Evolutionary conservation across 2,797 vertebrate species (phyloP).

Genomic region (Tinamus major): DNA sequence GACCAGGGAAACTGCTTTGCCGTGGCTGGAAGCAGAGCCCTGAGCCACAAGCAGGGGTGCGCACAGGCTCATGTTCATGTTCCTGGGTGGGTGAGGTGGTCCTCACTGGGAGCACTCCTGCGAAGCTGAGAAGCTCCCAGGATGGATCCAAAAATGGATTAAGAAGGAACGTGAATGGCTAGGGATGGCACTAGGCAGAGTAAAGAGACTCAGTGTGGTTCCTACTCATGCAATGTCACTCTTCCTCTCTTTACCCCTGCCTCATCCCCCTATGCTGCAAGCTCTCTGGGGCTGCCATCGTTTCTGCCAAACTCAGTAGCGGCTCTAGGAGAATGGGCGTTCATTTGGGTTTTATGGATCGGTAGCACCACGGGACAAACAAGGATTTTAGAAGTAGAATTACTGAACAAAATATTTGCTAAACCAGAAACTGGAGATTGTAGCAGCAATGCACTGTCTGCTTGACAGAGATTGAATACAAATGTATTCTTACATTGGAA

Average conservation of each 20-base stretch:
- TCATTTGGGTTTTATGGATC: background rate
- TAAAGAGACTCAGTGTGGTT: background rate
- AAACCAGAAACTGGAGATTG: background rate
- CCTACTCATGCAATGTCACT: background rate
- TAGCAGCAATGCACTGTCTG: background rate
- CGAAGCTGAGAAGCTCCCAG: background rate
- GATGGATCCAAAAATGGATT: background rate
- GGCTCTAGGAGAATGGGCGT: background rate
- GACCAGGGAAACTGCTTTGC: background rate
- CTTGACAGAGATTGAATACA: background rate
- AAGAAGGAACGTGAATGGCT: background rate
- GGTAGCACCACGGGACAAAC: background rate
- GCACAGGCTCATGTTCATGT: background rate
- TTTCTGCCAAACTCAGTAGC: background rate
- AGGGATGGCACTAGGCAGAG: background rate
- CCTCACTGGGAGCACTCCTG: background rate
- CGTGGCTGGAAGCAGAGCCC: background rate
- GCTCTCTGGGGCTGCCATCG: background rate
- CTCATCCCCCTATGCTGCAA: background rate
- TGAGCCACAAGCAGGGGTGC: background rate
- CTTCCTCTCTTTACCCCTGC: background rate
- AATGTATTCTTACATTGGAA: constrained; percentile 2
- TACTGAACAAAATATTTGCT: background rate
- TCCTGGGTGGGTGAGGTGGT: background rate
- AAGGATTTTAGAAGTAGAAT: constrained; percentile 12